Base-by-base conservation (phyloP, 2,888 invertebrate species). In the Penaeus monodon region DNA sequence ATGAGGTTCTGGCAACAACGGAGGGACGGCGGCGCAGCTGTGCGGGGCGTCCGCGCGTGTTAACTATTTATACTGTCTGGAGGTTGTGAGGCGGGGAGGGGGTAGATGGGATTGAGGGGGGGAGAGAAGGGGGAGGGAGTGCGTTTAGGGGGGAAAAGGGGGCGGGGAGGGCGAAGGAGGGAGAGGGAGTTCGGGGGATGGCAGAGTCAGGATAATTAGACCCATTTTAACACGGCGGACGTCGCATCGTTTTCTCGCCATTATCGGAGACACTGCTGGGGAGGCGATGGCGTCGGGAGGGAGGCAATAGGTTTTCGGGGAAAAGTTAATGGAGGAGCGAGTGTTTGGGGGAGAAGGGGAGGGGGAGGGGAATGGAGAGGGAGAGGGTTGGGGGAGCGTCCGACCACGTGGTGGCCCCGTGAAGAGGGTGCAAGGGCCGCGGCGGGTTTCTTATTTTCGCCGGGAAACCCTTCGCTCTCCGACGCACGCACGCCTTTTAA, bases 151-250 rank as follows among this genome's bases (percentile, higher is more conserved):
- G 38, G 17, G 38, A 14, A 65, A 44, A 22, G 33, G 20, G 29
- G 44, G 27, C 17, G 20, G n/a, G 79, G 0, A 10, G 8, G 1
- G 44, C 10, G 44, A 1, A n/a, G 14, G 63, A n/a, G n/a, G 33
- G 24, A 17, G 29, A 65, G 80, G 80, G 29, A 29, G 24, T 4
- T 2, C 27, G 70, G 8, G 12, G 24, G 44, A 44, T 1, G 17
- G 64, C 57, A 78, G 29, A 64, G 78, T 17, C 17, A 17, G 57
- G 57, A 57, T 57, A 57, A 57, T 57, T 78, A 78, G 78, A 57
- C 27, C 63, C 63, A 64, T 78, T 78, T 78, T 78, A 33, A 64
- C 78, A 78, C 29, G 78, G 22, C 57, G 78, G 78, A 64, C 27
- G 57, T 57, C 29, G 64, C 33, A 64, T 57, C 63, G 78, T 57